Conservation (phyloP, 2,113 vertebrate species). For the Leptobrachium leishanense region DNA sequence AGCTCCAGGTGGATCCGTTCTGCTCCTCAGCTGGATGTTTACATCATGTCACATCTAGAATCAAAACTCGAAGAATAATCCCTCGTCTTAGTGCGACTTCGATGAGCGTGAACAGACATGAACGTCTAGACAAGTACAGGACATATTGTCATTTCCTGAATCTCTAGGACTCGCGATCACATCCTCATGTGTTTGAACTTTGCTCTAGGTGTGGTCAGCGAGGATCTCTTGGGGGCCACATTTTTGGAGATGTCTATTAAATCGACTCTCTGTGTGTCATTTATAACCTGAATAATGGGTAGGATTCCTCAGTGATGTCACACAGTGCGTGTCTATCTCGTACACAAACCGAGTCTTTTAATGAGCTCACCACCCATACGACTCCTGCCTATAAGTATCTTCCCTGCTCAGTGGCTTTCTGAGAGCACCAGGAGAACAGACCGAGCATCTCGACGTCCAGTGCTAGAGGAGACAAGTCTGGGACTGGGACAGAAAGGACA, state of each 20-base stretch:
- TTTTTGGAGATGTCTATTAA: conserved; percentile 10
- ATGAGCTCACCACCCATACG: conserved; percentile 14
- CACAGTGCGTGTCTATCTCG: neutral
- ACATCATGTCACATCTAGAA: too few species aligned
- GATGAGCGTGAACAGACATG: too few species aligned
- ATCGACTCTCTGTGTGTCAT: neutral
- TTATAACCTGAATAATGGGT: neutral
- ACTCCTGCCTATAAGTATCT: conserved; percentile 20
- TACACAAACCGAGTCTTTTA: conserved; percentile 15
- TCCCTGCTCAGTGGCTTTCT: neutral
- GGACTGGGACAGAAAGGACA: neutral
- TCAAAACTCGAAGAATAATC: too few species aligned
- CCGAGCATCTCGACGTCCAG: too few species aligned
- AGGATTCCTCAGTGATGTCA: conserved; percentile 19
- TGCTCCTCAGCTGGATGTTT: too few species aligned
- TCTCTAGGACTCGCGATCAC: neutral
- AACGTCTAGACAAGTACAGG: too few species aligned
- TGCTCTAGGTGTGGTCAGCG: neutral
- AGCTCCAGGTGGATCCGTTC: too few species aligned
- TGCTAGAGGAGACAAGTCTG: too few species aligned
- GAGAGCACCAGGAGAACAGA: neutral
- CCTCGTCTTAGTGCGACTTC: too few species aligned
- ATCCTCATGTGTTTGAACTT: neutral
- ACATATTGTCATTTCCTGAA: too few species aligned
- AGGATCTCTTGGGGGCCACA: conserved; percentile 4